A percentile compares a stretch with the other conserved stretches of the same genome.
phyloP scores from a whole-genome alignment of 92 coral and sea anemone species.

The Heteractis magnifica region DNA sequence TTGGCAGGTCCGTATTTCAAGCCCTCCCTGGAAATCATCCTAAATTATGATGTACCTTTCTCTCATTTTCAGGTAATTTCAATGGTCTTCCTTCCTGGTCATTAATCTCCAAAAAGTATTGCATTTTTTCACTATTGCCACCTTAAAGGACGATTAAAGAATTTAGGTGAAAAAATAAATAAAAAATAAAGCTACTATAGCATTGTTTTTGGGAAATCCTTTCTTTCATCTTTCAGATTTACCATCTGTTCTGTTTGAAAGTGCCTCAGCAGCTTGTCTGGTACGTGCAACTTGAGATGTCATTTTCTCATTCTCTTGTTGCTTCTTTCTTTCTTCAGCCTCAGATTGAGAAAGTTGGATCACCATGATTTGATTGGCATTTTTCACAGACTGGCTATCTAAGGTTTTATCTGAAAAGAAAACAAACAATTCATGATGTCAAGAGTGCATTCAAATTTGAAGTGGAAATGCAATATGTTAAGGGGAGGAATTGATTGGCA shows the following conservation, averaged over 20 bases:
- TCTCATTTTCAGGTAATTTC: constrained; percentile 72
- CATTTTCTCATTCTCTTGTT: constrained; percentile 51
- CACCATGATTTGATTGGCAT: constrained; percentile 77
- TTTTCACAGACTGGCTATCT: constrained; percentile 72
- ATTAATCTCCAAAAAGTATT: constrained; percentile 79
- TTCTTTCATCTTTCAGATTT: not conserved
- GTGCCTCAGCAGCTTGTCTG: constrained; percentile 84
- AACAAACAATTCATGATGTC: not conserved
- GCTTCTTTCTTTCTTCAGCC: constrained; percentile 46
- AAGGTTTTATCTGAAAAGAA: constrained; percentile 56
- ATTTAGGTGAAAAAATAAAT: not conserved
- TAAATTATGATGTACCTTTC: constrained; percentile 60
- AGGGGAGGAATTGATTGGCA: too few relatives aligned
- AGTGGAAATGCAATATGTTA: not conserved
- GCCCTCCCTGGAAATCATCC: not conserved
- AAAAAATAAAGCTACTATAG: not conserved
- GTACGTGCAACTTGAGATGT: constrained; percentile 69
- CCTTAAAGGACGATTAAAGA: constrained; percentile 1
- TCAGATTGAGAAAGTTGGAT: constrained; percentile 59
- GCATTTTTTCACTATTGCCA: constrained; percentile 39
- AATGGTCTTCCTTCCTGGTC: constrained; percentile 89
- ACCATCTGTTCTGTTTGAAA: constrained; percentile 89
- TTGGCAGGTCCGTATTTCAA: not conserved
- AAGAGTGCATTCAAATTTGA: not conserved
- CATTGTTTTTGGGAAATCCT: not conserved